A percentile compares a stretch with the other conserved stretches of the same genome.
These are phyloP conservation scores for Columba guinea DNA, from an alignment of 2,797 vertebrate species.

Conservation along the genomic window DNA sequence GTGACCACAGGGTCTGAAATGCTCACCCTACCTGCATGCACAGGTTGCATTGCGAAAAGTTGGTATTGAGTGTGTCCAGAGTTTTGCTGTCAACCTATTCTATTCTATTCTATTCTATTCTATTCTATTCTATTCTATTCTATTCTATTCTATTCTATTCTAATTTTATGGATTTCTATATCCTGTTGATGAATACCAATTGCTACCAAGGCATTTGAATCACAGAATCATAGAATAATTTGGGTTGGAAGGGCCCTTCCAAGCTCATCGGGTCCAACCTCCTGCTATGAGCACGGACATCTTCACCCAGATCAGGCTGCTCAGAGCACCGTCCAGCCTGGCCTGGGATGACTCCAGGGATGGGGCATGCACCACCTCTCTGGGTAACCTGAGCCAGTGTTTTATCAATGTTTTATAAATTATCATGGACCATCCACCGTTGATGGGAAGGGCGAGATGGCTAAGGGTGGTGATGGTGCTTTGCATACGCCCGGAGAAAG, in stretches of 20 bases:
- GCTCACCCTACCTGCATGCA: neutral
- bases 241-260: too few species aligned
- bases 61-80: neutral
- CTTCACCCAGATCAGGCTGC: too few species aligned
- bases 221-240: too few species aligned
- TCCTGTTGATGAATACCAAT: neutral
- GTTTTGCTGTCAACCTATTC: neutral
- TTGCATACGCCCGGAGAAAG: neutral
- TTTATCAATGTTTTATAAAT: too few species aligned
- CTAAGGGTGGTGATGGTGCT: neutral
- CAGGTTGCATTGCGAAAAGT: neutral
- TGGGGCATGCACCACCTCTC: too few species aligned
- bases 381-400: too few species aligned
- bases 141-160: neutral
- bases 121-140: too few species aligned
- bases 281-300: too few species aligned
- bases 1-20: neutral
- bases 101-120: neutral
- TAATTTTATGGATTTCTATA: neutral
- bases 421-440: neutral
- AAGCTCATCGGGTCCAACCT: too few species aligned
- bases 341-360: too few species aligned
- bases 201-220: neutral
- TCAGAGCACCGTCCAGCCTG: too few species aligned
- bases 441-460: neutral